These are phyloP conservation scores for Drosophila virilis DNA, from an alignment of 1,140 invertebrate species.

Conservation along the genomic window DNA sequence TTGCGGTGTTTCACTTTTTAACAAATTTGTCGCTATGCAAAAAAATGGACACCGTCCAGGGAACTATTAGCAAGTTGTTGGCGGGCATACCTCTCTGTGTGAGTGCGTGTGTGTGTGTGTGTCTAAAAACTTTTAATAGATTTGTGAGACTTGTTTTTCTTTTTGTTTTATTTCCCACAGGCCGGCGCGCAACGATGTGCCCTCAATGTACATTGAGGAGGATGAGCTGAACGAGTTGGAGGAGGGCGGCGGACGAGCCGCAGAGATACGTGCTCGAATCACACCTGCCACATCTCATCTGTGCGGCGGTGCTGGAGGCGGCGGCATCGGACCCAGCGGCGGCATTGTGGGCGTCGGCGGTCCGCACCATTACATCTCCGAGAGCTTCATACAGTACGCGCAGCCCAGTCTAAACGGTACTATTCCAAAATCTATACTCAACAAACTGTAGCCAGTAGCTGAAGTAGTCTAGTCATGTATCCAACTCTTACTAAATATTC, in stretches of 20 bases:
- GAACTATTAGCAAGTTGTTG: slow-evolving; percentile 69
- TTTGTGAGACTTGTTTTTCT: slow-evolving; percentile 49
- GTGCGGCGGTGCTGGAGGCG: slow-evolving; percentile 35
- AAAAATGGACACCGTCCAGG: slow-evolving; percentile 40
- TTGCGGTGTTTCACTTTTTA: slow-evolving; percentile 30
- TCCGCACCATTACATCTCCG: slow-evolving; percentile 84
- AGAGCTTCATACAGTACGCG: slow-evolving; percentile 84
- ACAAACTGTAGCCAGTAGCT: slow-evolving; percentile 67
- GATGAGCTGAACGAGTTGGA: slow-evolving; percentile 82
- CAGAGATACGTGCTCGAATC: slow-evolving; percentile 70
- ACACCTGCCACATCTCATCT: slow-evolving; percentile 68
- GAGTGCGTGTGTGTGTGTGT: slow-evolving; percentile 27
- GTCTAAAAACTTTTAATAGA: slow-evolving; percentile 69
- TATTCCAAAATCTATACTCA: slow-evolving; percentile 84
- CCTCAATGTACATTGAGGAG: slow-evolving; percentile 84
- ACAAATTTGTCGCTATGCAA: slow-evolving; percentile 26
- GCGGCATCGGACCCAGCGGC: slow-evolving; percentile 30
- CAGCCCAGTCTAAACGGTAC: slow-evolving; percentile 84
- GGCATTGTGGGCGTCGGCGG: slow-evolving; percentile 67
- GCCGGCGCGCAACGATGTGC: slow-evolving; percentile 82
- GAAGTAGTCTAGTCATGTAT: slow-evolving; percentile 36
- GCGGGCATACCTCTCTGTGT: slow-evolving; percentile 3
- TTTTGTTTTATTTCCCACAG: slow-evolving; percentile 46
- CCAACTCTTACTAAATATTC: slow-evolving; percentile 6
- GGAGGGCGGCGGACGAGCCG: slow-evolving; percentile 65